A percentile compares a stretch with the other conserved stretches of the same genome.
Evolutionary conservation across 2,797 vertebrate species (phyloP).

Genomic region (Danio jaintianensis): DNA sequence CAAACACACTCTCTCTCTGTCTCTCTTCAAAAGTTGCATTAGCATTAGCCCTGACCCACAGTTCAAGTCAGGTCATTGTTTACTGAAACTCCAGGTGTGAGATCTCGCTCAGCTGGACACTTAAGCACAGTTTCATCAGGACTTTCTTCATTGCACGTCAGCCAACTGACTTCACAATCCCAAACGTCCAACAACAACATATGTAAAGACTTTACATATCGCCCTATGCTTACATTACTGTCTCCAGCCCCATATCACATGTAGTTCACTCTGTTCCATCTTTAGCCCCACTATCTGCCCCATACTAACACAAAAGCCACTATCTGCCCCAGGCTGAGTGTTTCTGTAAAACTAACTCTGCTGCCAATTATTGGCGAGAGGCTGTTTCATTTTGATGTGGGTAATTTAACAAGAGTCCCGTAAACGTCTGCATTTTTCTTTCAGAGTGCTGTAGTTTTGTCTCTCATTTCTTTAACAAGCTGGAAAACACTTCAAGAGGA

Average conservation of each 20-base stretch:
- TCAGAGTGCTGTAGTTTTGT: constrained; percentile 58
- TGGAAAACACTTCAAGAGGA: constrained; percentile 65
- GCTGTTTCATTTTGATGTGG: constrained; percentile 68
- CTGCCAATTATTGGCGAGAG: constrained; percentile 64
- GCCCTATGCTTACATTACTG: background rate
- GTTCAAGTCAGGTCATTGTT: constrained; percentile 34
- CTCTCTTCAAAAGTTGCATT: background rate
- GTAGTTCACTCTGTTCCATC: background rate
- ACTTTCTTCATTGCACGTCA: constrained; percentile 9
- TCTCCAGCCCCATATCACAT: background rate
- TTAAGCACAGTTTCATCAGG: background rate
- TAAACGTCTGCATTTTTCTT: constrained; percentile 67
- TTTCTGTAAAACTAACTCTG: constrained; percentile 53
- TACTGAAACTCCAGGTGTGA: constrained; percentile 37
- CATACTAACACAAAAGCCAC: constrained; percentile 23
- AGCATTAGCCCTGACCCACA: constrained; percentile 5
- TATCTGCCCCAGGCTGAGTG: constrained; percentile 55
- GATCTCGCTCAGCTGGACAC: constrained; percentile 24
- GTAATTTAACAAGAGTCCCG: constrained; percentile 64
- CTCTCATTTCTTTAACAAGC: constrained; percentile 65
- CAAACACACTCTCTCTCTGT: background rate
- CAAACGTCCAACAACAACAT: constrained; percentile 25
- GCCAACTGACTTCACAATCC: background rate
- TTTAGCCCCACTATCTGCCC: constrained; percentile 26
- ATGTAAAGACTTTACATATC: constrained; percentile 4